phyloP scores from a whole-genome alignment of 2,888 invertebrate species.

The Vandiemenella viatica region DNA sequence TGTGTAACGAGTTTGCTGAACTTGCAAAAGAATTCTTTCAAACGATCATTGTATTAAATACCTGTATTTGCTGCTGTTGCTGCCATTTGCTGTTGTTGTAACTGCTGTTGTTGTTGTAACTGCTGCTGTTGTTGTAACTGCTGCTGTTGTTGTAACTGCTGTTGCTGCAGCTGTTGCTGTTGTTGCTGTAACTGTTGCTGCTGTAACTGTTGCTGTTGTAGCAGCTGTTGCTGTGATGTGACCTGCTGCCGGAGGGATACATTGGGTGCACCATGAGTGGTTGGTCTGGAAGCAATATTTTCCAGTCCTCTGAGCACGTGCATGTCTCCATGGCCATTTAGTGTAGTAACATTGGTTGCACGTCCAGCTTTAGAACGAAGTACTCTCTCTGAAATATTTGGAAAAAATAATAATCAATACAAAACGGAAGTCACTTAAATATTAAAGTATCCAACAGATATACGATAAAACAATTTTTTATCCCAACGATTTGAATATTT shows the following conservation, averaged over 20 bases:
- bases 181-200: constrained; percentile 11
- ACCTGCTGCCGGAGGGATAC: constrained; percentile 31
- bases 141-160: constrained; percentile 2
- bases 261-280: not conserved
- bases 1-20: too few relatives aligned
- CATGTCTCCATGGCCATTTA: constrained; percentile 41
- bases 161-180: constrained; percentile 5
- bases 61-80: too few relatives aligned
- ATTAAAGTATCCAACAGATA: too few relatives aligned
- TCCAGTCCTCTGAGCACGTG: constrained; percentile 3
- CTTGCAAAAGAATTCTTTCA: too few relatives aligned
- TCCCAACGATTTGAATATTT: too few relatives aligned
- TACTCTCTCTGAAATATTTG: too few relatives aligned
- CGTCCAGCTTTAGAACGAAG: too few relatives aligned
- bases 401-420: too few relatives aligned
- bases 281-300: constrained; percentile 8
- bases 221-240: constrained; percentile 22
- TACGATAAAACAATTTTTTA: too few relatives aligned
- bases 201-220: constrained; percentile 15
- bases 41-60: too few relatives aligned
- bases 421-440: too few relatives aligned
- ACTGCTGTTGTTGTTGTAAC: not conserved
- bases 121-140: constrained; percentile 5
- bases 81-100: constrained; percentile 16
- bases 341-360: too few relatives aligned